Evolutionary conservation across 2,113 vertebrate species (phyloP).

Genomic region (Cinclus cinclus): DNA sequence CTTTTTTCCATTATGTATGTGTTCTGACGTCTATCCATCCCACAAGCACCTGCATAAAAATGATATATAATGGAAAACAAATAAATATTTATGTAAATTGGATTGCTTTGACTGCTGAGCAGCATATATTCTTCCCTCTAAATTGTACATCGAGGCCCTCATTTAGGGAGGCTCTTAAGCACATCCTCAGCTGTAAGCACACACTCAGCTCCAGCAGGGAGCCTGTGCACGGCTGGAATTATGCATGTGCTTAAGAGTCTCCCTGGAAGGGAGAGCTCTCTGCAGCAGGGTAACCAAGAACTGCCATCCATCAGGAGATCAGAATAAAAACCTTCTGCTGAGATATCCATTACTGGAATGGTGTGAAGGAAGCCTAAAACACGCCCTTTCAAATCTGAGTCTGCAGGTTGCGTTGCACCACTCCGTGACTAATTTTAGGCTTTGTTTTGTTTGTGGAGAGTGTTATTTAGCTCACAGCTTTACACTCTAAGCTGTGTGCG

Average conservation of each 20-base stretch:
- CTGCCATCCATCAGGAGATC: background rate
- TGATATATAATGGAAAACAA: slow-evolving; percentile 69
- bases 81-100: slow-evolving; percentile 71
- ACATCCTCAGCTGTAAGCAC: slow-evolving; percentile 7
- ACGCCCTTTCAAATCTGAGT: background rate
- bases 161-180: slow-evolving; percentile 22
- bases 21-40: slow-evolving; percentile 87
- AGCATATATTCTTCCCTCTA: slow-evolving; percentile 54
- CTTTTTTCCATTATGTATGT: slow-evolving; percentile 87
- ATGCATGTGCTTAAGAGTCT: background rate
- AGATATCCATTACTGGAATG: background rate
- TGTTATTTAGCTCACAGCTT: background rate
- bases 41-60: slow-evolving; percentile 82
- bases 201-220: background rate
- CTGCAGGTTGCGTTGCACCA: background rate
- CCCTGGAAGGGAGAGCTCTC: background rate
- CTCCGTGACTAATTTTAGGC: background rate
- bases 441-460: background rate
- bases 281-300: background rate
- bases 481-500: background rate
- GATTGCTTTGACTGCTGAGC: slow-evolving; percentile 54
- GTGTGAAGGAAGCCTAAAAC: background rate
- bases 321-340: background rate
- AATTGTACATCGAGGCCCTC: slow-evolving; percentile 22
- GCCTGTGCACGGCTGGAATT: background rate